phyloP scores from a whole-genome alignment of 2,888 invertebrate species.

The Tethea ocularis region DNA sequence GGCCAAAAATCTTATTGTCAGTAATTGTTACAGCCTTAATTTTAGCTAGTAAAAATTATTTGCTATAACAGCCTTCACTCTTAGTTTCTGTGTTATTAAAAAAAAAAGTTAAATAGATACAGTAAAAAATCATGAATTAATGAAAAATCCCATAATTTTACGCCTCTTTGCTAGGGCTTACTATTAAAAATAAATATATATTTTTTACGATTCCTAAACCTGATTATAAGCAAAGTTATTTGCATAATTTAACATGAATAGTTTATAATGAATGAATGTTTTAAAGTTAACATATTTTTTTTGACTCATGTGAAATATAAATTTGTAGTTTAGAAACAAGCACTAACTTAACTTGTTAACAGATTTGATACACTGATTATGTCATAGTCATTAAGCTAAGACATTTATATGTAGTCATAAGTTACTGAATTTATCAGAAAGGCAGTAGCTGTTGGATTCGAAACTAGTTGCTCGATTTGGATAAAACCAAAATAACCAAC shows the following conservation, averaged over 20 bases:
- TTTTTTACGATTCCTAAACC: neutral
- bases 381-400: too few relatives aligned
- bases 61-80: too few relatives aligned
- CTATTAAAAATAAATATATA: neutral
- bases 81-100: neutral
- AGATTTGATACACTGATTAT: conserved; percentile 2
- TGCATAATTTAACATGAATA: conserved; percentile 9
- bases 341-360: neutral
- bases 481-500: neutral
- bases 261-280: neutral
- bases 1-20: neutral
- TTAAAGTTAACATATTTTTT: conserved; percentile 1
- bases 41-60: too few relatives aligned
- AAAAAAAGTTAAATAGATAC: neutral
- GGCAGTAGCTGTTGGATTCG: neutral
- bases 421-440: neutral
- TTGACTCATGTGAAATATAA: neutral
- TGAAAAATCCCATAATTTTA: neutral
- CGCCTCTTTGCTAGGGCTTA: neutral
- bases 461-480: neutral
- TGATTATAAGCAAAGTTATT: conserved; percentile 2
- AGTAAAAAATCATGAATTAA: neutral
- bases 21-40: too few relatives aligned
- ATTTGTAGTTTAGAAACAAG: neutral
- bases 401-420: too few relatives aligned